These are phyloP conservation scores for Drosophila elegans DNA, from an alignment of 1,140 invertebrate genomes.

Conservation along the genomic window DNA sequence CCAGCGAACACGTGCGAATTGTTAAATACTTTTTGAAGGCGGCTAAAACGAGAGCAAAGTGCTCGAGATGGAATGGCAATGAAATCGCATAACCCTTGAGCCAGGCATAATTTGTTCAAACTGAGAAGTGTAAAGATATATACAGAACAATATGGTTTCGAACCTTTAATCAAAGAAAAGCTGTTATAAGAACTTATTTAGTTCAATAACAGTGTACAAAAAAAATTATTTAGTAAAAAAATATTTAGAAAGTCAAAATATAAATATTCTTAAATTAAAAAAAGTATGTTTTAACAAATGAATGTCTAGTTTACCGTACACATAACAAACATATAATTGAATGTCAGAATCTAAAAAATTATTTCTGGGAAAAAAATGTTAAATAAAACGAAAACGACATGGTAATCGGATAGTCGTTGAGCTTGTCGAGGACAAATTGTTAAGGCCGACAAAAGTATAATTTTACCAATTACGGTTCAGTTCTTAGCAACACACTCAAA, in stretches of 20 bases:
- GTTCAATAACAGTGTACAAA: not conserved
- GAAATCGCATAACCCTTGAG: conserved; percentile 31
- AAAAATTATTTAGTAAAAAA: too few species aligned
- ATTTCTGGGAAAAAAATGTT: too few species aligned
- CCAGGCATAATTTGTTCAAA: conserved; percentile 32
- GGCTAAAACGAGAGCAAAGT: conserved; percentile 14
- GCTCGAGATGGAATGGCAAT: conserved; percentile 11
- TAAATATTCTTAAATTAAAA: too few species aligned
- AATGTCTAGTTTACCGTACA: too few species aligned
- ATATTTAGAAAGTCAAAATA: too few species aligned
- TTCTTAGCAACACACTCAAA: conserved; percentile 20
- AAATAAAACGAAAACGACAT: conserved; percentile 3
- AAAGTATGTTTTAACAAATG: too few species aligned
- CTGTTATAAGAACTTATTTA: conserved; percentile 4
- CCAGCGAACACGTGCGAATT: conserved; percentile 48
- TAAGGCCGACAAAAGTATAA: conserved; percentile 39
- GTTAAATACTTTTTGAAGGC: conserved; percentile 42
- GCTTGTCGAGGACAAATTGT: conserved; percentile 5
- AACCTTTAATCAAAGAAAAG: not conserved
- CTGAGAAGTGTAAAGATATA: not conserved
- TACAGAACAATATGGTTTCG: not conserved
- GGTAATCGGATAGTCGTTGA: conserved; percentile 30
- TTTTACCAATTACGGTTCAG: conserved; percentile 60
- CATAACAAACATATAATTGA: too few species aligned
- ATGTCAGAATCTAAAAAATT: too few species aligned